A percentile compares a stretch with the other conserved stretches of the same genome.
These are phyloP conservation scores for Sinonovacula constricta DNA, from an alignment of 1,140 invertebrate genomes.

Conservation along the genomic window DNA sequence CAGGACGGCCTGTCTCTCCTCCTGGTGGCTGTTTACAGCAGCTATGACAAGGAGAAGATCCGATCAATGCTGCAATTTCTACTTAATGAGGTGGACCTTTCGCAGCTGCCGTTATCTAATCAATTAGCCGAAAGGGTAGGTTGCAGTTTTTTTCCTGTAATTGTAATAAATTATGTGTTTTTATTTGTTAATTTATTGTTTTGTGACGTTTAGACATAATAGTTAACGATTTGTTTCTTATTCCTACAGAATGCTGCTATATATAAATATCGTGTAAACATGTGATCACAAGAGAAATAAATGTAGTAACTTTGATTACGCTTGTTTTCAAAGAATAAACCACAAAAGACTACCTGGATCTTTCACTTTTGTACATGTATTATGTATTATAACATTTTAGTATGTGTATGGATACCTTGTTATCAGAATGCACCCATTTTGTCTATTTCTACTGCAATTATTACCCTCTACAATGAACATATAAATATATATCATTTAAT, in stretches of 20 bases:
- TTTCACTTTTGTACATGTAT: no score
- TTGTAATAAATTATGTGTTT: not conserved
- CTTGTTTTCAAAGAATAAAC: not conserved
- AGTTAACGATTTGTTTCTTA: not conserved
- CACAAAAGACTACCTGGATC: not conserved
- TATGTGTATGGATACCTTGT: not conserved
- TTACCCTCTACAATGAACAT: not conserved
- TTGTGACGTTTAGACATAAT: not conserved
- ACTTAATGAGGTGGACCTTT: constrained; percentile 5
- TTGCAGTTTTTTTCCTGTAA: not conserved
- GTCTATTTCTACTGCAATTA: not conserved
- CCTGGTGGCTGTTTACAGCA: constrained; percentile 27
- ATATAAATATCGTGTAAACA: not conserved
- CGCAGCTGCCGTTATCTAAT: not conserved
- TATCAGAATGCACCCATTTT: not conserved
- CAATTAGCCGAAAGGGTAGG: constrained; percentile 20
- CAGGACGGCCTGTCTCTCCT: constrained; percentile 34
- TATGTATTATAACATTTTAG: no score
- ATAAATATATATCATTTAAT: not conserved
- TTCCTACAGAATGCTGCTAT: not conserved
- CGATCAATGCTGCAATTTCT: constrained; percentile 16
- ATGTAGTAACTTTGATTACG: not conserved
- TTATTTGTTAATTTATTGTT: not conserved
- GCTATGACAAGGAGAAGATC: constrained; percentile 34
- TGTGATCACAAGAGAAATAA: not conserved